Percentiles rank a stretch among this genome's conserved stretches.
These are phyloP conservation scores for Zosterops japonicus DNA, from an alignment of 2,113 vertebrate genomes.

Conservation along the genomic window DNA sequence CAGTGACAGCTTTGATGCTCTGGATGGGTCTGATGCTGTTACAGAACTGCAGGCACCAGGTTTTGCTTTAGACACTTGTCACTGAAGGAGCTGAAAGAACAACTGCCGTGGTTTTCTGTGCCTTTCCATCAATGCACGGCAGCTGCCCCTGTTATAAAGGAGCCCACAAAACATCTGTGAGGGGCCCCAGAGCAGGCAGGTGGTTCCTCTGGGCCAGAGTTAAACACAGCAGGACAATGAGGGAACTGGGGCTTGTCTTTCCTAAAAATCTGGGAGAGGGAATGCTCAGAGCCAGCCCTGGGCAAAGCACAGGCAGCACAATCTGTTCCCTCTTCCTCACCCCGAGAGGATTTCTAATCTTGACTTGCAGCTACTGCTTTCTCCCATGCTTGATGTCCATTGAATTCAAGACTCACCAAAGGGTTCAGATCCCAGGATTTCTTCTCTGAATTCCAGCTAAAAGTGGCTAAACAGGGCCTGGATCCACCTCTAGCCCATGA, in stretches of 20 bases:
- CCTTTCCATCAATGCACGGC: not conserved
- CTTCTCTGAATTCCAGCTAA: not conserved
- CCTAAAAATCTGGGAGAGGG: not conserved
- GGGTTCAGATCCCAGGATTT: not conserved
- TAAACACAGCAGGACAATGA: not conserved
- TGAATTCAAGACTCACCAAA: not conserved
- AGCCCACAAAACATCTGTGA: not conserved
- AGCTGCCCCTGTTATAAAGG: slow-evolving; percentile 5
- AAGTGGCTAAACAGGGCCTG: not conserved
- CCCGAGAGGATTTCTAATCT: not conserved
- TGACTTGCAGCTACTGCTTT: not conserved
- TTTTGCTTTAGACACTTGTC: not conserved
- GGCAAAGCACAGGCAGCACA: not conserved
- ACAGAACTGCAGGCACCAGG: not conserved
- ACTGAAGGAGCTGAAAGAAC: not conserved
- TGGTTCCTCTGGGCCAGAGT: not conserved
- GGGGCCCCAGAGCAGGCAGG: not conserved
- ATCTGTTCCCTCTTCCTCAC: not conserved
- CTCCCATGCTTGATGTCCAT: not conserved
- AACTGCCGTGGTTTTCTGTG: not conserved
- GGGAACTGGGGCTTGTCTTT: not conserved
- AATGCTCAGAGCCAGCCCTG: not conserved
- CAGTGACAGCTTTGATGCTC: not conserved
- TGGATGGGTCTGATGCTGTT: not conserved
- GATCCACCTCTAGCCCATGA: not conserved